Base-by-base conservation (phyloP, 2,888 invertebrate genomes). In the Erebia palarica region DNA sequence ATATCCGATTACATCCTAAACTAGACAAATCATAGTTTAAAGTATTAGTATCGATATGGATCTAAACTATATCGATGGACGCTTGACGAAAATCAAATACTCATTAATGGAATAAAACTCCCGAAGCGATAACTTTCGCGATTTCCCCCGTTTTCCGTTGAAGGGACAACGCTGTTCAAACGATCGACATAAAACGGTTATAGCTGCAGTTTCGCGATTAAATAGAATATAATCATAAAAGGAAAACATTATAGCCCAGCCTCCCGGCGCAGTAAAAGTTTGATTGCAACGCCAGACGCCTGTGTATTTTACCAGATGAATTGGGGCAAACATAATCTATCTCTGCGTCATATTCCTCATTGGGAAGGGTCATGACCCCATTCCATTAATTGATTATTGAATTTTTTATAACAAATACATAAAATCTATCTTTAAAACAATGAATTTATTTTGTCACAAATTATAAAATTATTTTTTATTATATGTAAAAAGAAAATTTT, bases 171-270 rank as follows among this genome's bases (percentile, higher is more conserved):
- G 75, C 71, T 71, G 53, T 70, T 59, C 21, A 69, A 80, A 78
- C 69, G 79, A 76, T 75, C 69, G 70, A 77, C 78, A 80, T 87
- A 85, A 88, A 88, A 81, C 73, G 67, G 77, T 82, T 76, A 82
- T 78, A 73, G 68, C 78, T 76, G 68, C 70, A 78, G 79, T 81
- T 81, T 79, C 76, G 82, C 84, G 84, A 87, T 85, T 80, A 84
- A 87, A 83, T 82, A 85, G 85, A 84, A 67, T 67, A 67, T 83
- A 82, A 85, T 84, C 81, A 81, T 79, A 86, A 85, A 85, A 82
- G 71, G 78, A 79, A 80, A 80, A 78, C 76, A 77, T 80, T 78
- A 81, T 77, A 70, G 74, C 65, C 36, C 53, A 36, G 68, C 72
- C 72, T 74, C 68, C 73, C 71, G 72, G 65, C 66, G 75, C 69